Evolutionary conservation across 2,797 vertebrate species (phyloP).

Genomic region (Neomorphus geoffroyi): DNA sequence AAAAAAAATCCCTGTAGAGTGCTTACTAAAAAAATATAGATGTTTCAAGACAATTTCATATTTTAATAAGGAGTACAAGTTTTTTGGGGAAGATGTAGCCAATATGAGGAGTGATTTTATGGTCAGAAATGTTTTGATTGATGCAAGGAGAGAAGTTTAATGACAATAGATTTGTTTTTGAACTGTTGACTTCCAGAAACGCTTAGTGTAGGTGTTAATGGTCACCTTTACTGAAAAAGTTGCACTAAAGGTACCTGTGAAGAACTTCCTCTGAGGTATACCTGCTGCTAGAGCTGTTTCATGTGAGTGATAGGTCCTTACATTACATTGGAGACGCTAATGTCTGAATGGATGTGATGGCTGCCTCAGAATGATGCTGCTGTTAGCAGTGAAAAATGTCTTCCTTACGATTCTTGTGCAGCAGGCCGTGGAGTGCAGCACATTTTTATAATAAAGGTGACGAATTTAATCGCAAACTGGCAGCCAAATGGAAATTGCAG

Average conservation of each 20-base stretch:
- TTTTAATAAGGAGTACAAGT: neutral
- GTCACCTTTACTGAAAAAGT: neutral
- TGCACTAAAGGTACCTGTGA: conserved; percentile 22
- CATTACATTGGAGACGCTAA: conserved; percentile 71
- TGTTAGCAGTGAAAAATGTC: conserved; percentile 85
- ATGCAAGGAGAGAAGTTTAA: neutral
- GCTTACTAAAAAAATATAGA: neutral
- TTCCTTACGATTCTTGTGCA: conserved; percentile 79
- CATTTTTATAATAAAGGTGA: conserved; percentile 89
- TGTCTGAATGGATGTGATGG: conserved; percentile 72
- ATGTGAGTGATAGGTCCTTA: conserved; percentile 66
- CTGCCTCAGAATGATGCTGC: conserved; percentile 76
- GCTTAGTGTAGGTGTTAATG: neutral
- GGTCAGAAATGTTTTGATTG: neutral
- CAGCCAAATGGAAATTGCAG: conserved; percentile 84
- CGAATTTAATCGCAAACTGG: conserved; percentile 87
- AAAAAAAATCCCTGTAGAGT: neutral
- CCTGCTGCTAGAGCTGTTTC: conserved; percentile 33
- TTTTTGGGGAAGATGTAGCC: neutral
- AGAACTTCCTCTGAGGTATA: conserved; percentile 56
- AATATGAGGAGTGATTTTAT: neutral
- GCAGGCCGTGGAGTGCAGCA: conserved; percentile 80
- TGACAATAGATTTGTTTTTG: neutral
- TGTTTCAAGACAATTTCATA: neutral
- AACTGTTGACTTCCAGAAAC: neutral